Base-by-base conservation (phyloP, 1,140 invertebrate species). In the Alviniconcha marisindica region DNA sequence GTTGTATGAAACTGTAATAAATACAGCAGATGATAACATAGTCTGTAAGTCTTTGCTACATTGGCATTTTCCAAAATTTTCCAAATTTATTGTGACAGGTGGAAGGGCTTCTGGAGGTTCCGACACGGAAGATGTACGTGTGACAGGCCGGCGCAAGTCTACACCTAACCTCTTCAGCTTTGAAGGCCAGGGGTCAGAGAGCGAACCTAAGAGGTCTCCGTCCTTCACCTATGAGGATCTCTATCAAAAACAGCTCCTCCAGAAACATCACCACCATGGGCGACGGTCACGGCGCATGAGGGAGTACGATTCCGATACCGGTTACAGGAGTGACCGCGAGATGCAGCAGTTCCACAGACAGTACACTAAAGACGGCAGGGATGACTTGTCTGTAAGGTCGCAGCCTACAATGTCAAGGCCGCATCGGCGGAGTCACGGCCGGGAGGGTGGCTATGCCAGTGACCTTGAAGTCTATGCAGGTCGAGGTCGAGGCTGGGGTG, bases 261-360 rank as follows among this genome's bases (percentile, higher is more conserved):
- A 54, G 56, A 83, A 84, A 81, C 82, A 82, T 51, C 84, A 84
- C 42, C 85, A 87, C 48, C 81, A 56, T 82, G 82, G 87, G 54
- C 84, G 87, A 24, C 86, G 85, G 15, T 83, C 86, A 73, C 78
- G 85, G 10, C 84, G 86, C 24, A 83, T 87, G 66, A 66, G 89
- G 63, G 91, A 92, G 24, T 93, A 93, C 76, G 92, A 93, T 73
- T 92, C 91, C 14, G 92, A 93, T 63, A 92, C 91, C 4, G 92
- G 91, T 60, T 92, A 92, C 86, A 82, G 90, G 33, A 92, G 91
- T 87, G 91, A 93, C 69, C 85, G 88, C 18, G 89, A 91, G 36
- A 56, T 87, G 12, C 63, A 87, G 0, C 78, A 83, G 63, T 88
- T 87, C 83, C 80, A 84, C 18, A 63, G 81, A 78, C 86, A 88